Evolutionary conservation across 1,140 invertebrate genomes (phyloP), one percentile per base, ranked within the genome.

Genomic region (Pseudomyrmex flavicornis): DNA sequence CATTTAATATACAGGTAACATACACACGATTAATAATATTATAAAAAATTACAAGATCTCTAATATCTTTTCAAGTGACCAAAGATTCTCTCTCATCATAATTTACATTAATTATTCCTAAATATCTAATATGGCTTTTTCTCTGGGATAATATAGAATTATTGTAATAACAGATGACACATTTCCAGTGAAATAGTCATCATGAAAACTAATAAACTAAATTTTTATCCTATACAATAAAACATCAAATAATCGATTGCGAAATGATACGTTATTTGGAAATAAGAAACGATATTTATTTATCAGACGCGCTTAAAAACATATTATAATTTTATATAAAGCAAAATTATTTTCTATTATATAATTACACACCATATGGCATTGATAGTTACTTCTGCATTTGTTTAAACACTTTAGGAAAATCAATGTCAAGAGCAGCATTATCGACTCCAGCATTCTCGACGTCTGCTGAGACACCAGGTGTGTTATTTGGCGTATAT

Each of bases 321-420:
- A 74, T 44, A 58, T 62, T 22, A 4, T 46, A 20, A 20, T 74
- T 20, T 65, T 52, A 22, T 35, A 35, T 35, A 35, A 35, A 35
- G 35, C 35, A 35, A 35, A 35, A 5, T 35, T 35, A 35, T 82
- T 46, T 4, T 20, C 15, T 65, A 12, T 54, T 65, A 2, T 62
- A 73, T 12, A 50, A 73, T 62, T 17, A 61, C 7, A 61, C 61
- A 2, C 85, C 5, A 35, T 80, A 88, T 26, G 80, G 76, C 35
- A 86, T 66, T 10, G 56, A 77, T 74, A 74, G 82, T 74, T 88
- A 85, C 48, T 89, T 89, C 66, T 93, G 91, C 91, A 94, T 93
- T 75, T 93, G 90, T 44, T 91, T 91, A 65, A 94, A 93, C 1
- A 93, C 93, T 90, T 91, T 93, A 54, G 93, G 92, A 73, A 94